Conservation (phyloP, 2,888 invertebrate genomes). For the Rugalucina vietnamica region DNA sequence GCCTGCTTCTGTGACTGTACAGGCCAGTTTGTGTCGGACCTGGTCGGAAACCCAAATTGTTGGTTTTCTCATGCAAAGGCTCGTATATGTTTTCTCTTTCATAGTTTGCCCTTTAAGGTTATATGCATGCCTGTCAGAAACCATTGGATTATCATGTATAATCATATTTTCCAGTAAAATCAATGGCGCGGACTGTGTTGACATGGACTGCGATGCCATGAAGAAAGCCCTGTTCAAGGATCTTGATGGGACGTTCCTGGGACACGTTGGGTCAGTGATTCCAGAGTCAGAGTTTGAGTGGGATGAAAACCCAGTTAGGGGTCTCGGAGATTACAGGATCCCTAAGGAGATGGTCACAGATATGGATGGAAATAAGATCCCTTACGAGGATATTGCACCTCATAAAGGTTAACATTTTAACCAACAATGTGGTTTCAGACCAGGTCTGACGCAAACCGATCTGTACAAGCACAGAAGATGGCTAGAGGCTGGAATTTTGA, state of each 20-base stretch:
- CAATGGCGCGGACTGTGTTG: slow-evolving; percentile 82
- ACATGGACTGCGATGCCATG: slow-evolving; percentile 83
- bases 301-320: slow-evolving; percentile 71
- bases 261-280: slow-evolving; percentile 68
- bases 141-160: neutral
- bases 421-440: too few relatives aligned
- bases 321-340: slow-evolving; percentile 82
- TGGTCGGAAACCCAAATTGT: too few relatives aligned
- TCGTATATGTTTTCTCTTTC: too few relatives aligned
- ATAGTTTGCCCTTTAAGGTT: too few relatives aligned
- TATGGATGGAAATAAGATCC: slow-evolving; percentile 66
- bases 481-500: too few relatives aligned
- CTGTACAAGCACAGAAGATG: too few relatives aligned
- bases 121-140: too few relatives aligned
- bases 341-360: slow-evolving; percentile 77
- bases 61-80: too few relatives aligned
- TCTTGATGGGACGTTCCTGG: slow-evolving; percentile 77
- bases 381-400: slow-evolving; percentile 66
- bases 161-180: slow-evolving; percentile 66
- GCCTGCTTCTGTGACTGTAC: too few relatives aligned
- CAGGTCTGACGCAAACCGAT: too few relatives aligned
- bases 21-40: too few relatives aligned
- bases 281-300: slow-evolving; percentile 81
- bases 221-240: slow-evolving; percentile 80
- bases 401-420: slow-evolving; percentile 78